These are phyloP conservation scores for Portevinia maculata DNA, from an alignment of 2,888 invertebrate species.

Conservation along the genomic window DNA sequence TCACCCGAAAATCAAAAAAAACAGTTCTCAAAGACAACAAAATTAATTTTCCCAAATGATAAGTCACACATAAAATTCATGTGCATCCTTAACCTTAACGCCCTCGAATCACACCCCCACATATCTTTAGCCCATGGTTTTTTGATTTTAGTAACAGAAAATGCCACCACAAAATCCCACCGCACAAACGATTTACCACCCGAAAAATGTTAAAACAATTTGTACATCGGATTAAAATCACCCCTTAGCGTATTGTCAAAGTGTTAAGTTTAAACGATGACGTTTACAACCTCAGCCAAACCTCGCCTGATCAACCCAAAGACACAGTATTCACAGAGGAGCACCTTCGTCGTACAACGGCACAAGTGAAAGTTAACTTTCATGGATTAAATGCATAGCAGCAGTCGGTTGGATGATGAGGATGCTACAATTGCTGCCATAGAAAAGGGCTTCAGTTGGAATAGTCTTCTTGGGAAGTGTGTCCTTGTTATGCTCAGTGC, in stretches of 20 bases:
- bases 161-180: slow-evolving; percentile 51
- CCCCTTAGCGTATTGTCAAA: slow-evolving; percentile 80
- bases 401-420: slow-evolving; percentile 61
- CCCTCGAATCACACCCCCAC: slow-evolving; percentile 14
- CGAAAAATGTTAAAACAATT: slow-evolving; percentile 79
- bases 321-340: slow-evolving; percentile 20
- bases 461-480: slow-evolving; percentile 67
- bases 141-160: slow-evolving; percentile 29
- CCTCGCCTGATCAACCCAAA: slow-evolving; percentile 12
- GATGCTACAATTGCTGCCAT: slow-evolving; percentile 30
- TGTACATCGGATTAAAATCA: slow-evolving; percentile 82
- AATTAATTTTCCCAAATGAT: slow-evolving; percentile 70
- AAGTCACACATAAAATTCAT: slow-evolving; percentile 60
- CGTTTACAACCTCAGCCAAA: slow-evolving; percentile 68
- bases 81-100: slow-evolving; percentile 68
- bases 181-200: slow-evolving; percentile 49
- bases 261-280: slow-evolving; percentile 71
- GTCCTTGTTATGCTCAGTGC: slow-evolving; percentile 63
- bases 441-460: slow-evolving; percentile 46
- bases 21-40: slow-evolving; percentile 53
- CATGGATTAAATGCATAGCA: slow-evolving; percentile 48
- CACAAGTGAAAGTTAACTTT: slow-evolving; percentile 72
- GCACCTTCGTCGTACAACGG: slow-evolving; percentile 9
- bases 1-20: slow-evolving; percentile 21
- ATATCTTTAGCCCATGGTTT: slow-evolving; percentile 1